phyloP scores from a whole-genome alignment of 2,113 vertebrate species.

The Nyctereutes procyonoides region DNA sequence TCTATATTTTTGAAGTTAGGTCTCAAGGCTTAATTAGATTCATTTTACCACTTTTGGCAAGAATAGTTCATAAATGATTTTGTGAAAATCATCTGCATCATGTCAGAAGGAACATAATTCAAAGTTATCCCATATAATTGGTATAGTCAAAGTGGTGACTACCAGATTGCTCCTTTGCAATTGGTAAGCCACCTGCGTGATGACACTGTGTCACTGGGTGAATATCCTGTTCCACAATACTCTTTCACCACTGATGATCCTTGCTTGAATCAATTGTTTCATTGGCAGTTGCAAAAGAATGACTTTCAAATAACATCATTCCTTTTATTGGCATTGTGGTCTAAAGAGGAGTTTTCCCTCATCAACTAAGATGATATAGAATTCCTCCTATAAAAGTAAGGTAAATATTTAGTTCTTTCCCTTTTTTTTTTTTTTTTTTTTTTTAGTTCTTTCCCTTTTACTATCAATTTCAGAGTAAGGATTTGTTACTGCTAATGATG shows the following conservation, averaged over 20 bases:
- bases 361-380: not conserved
- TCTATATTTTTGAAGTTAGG: not conserved
- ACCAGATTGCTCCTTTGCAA: not conserved
- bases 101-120: not conserved
- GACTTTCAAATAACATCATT: not conserved
- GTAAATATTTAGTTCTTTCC: not conserved
- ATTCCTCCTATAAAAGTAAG: not conserved
- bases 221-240: not conserved
- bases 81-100: not conserved
- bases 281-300: not conserved
- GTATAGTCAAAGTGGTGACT: not conserved
- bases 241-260: not conserved
- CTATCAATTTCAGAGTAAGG: not conserved
- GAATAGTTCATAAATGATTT: not conserved
- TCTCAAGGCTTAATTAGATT: conserved; percentile 1
- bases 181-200: not conserved
- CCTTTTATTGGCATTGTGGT: conserved; percentile 2
- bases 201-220: not conserved
- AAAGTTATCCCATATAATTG: not conserved
- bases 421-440: too few species aligned
- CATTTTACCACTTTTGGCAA: conserved; percentile 17
- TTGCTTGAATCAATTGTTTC: conserved; percentile 42
- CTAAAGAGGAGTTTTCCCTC: not conserved
- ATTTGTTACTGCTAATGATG: not conserved
- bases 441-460: not conserved